Conservation (phyloP, 1,140 invertebrate species). For the Heterodera schachtii region DNA sequence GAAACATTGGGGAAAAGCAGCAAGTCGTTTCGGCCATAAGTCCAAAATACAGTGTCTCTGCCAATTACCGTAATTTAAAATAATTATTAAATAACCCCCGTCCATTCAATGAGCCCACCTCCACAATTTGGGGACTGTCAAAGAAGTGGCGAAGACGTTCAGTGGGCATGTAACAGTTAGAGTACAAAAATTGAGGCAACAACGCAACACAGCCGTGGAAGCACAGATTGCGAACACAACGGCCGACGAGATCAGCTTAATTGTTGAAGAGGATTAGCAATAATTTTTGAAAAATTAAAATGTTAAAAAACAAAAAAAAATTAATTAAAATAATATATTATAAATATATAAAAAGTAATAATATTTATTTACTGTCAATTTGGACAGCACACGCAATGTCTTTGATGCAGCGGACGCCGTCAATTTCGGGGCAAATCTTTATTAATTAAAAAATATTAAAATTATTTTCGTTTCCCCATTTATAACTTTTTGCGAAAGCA, state of each 20-base stretch:
- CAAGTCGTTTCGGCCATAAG: too few species aligned
- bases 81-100: not conserved
- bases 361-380: constrained; percentile 44
- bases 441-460: constrained; percentile 4
- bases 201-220: constrained; percentile 60
- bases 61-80: too few species aligned
- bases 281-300: not conserved
- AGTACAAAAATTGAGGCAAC: constrained; percentile 62
- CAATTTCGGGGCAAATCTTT: constrained; percentile 61
- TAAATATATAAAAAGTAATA: constrained; percentile 19
- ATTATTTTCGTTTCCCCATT: not conserved
- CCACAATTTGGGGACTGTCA: constrained; percentile 41
- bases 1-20: too few species aligned
- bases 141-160: constrained; percentile 56
- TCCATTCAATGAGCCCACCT: constrained; percentile 22
- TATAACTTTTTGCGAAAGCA: constrained; percentile 61
- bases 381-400: constrained; percentile 56
- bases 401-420: constrained; percentile 56
- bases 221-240: constrained; percentile 59
- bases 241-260: constrained; percentile 55
- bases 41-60: too few species aligned
- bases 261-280: too few species aligned
- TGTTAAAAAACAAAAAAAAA: not conserved
- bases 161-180: constrained; percentile 61
- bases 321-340: not conserved